A percentile compares a stretch with the other conserved stretches of the same genome.
These are phyloP conservation scores for Neosilurus hyrtlii DNA, from an alignment of 2,797 vertebrate species.

Conservation along the genomic window DNA sequence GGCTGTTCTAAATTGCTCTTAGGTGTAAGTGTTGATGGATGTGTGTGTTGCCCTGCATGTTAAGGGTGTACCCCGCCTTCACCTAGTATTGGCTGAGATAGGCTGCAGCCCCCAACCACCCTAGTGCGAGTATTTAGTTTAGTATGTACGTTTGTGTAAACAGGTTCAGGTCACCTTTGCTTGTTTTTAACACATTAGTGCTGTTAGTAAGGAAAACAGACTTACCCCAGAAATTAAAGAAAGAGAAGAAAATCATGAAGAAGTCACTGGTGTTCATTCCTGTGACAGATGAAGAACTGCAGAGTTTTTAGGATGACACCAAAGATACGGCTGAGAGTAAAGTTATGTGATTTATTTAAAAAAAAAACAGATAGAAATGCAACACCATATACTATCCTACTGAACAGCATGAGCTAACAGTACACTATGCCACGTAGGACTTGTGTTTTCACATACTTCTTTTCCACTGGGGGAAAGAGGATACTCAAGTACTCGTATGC, in stretches of 20 bases:
- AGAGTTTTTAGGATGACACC: not conserved
- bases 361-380: not conserved
- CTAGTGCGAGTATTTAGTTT: no score
- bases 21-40: no score
- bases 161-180: not conserved
- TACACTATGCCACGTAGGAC: not conserved
- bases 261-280: not conserved
- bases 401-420: not conserved
- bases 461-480: not conserved
- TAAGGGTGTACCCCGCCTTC: no score
- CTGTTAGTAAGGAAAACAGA: not conserved
- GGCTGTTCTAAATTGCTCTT: no score
- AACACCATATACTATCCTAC: not conserved
- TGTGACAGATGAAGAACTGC: not conserved
- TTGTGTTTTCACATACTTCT: not conserved
- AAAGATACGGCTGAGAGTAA: not conserved
- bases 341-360: not conserved
- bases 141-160: not conserved
- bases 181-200: not conserved
- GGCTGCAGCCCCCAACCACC: no score
- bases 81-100: no score
- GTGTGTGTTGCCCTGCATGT: no score
- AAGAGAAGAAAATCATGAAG: not conserved
- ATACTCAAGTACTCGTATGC: not conserved
- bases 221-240: conserved; percentile 19